Conservation (phyloP, 2,113 vertebrate species). For the Anguilla rostrata region DNA sequence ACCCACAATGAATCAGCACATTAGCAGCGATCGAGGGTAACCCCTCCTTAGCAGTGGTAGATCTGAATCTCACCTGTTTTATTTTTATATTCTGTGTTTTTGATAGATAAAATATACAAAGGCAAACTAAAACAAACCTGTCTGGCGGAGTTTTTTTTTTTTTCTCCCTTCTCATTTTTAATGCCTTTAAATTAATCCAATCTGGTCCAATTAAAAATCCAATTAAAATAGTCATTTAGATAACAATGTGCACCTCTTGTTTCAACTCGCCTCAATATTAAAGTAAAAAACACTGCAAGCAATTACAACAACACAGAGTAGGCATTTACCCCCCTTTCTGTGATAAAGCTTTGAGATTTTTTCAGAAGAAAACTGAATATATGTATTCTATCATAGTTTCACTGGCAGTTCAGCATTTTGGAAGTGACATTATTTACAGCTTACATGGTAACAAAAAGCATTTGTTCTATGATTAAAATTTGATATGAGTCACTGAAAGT, state of each 20-base stretch:
- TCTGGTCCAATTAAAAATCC: conserved; percentile 38
- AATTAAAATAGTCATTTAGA: conserved; percentile 47
- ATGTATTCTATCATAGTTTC: neutral
- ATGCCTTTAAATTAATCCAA: conserved; percentile 44
- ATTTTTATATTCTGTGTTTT: neutral
- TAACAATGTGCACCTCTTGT: conserved; percentile 32
- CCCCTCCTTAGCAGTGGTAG: neutral
- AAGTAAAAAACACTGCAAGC: conserved; percentile 20
- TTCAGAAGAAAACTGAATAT: neutral
- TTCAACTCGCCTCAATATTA: conserved; percentile 37
- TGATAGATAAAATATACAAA: neutral
- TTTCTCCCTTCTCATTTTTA: neutral
- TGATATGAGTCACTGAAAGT: neutral
- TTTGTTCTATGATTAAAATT: neutral
- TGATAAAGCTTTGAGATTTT: conserved; percentile 20
- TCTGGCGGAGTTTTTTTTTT: conserved; percentile 10
- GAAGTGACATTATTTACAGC: neutral
- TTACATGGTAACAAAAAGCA: neutral
- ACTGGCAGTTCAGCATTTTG: neutral
- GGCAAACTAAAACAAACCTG: neutral
- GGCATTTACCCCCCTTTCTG: conserved; percentile 12
- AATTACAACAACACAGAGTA: conserved; percentile 39
- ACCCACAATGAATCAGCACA: neutral
- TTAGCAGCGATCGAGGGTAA: neutral
- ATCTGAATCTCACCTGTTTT: neutral